Percentiles rank a stretch among this genome's conserved stretches.
Conservation (phyloP, 2,888 invertebrate species). For the Lithophane socia region DNA sequence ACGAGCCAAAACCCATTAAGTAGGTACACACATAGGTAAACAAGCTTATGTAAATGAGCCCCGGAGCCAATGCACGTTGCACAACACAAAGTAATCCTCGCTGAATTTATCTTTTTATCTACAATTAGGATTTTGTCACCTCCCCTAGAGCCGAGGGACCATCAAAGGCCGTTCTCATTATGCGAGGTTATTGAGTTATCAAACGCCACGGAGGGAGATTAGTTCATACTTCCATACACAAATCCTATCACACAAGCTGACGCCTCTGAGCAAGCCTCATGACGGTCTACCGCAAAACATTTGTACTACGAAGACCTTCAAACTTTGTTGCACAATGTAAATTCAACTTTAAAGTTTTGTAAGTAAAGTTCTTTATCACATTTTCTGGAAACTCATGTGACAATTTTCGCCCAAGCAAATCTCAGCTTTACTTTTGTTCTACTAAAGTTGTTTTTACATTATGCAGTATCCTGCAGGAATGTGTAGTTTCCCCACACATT, state of each 20-base stretch:
- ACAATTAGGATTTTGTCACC: constrained; percentile 90
- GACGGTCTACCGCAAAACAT: constrained; percentile 87
- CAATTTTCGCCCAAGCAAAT: constrained; percentile 46
- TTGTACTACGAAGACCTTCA: constrained; percentile 63
- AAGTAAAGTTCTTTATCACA: constrained; percentile 25
- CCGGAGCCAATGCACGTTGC: constrained; percentile 73
- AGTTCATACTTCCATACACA: constrained; percentile 90
- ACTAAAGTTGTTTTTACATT: constrained; percentile 58
- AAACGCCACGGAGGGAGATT: constrained; percentile 87
- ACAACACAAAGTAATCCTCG: constrained; percentile 73
- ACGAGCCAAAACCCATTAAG: constrained; percentile 52
- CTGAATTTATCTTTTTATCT: constrained; percentile 90
- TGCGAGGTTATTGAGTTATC: constrained; percentile 90
- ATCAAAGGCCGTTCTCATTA: constrained; percentile 89
- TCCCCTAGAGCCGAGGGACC: constrained; percentile 72
- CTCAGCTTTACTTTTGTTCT: constrained; percentile 49
- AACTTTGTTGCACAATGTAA: constrained; percentile 63
- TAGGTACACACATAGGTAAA: constrained; percentile 52
- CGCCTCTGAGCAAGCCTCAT: constrained; percentile 88
- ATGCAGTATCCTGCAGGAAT: constrained; percentile 55
- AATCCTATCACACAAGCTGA: constrained; percentile 91
- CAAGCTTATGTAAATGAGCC: constrained; percentile 64
- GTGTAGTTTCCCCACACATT: constrained; percentile 78
- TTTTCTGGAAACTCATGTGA: constrained; percentile 13
- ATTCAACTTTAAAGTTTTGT: constrained; percentile 55